Evolutionary conservation across 1,140 invertebrate genomes (phyloP), one percentile per base, ranked within the genome.

Genomic region (Aradophagus sp.): DNA sequence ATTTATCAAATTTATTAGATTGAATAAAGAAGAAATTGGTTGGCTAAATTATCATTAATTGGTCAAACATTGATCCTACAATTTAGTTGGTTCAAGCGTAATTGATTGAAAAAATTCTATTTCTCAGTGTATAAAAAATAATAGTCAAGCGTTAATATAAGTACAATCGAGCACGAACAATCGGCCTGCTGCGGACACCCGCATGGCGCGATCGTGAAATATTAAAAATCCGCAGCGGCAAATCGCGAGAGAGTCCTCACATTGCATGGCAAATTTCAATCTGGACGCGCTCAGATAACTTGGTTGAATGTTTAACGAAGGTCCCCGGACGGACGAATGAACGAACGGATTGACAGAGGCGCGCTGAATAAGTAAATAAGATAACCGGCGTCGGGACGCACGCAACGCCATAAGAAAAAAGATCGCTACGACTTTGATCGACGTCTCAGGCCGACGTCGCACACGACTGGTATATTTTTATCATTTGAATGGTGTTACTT

Each of bases 221-320:
- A 77, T 77, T 79, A 74, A 79, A 75, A 75, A 71, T 75, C 67
- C 65, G 67, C 70, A 75, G 71, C 58, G 65, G 61, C 48, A 67
- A 61, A 73, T 69, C 67, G 73, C 71, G 62, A 53, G 63, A 74
- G 55, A 70, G 55, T 67, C 56, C 38, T 74, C 68, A 52, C 59
- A 67, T 63, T 80, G 78, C 81, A 81, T 84, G 78, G 78, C 74
- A 83, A 84, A 85, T 85, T 85, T 85, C 84, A 85, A 85, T 85
- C 82, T 78, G 77, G 77, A 74, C 67, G 52, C 65, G 73, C 75
- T 74, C 74, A 69, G 81, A 85, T 84, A 81, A 83, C 79, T 82
- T 71, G 75, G 66, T 31, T 84, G 76, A 84, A 86, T 86, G 74
- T 83, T 86, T 86, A 80, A 86, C 74, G 70, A 77, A 75, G 77